Evolutionary conservation across 2,797 vertebrate genomes (phyloP), one percentile per base, ranked within the genome.

Genomic region (Triplophysa yarkandensis): DNA sequence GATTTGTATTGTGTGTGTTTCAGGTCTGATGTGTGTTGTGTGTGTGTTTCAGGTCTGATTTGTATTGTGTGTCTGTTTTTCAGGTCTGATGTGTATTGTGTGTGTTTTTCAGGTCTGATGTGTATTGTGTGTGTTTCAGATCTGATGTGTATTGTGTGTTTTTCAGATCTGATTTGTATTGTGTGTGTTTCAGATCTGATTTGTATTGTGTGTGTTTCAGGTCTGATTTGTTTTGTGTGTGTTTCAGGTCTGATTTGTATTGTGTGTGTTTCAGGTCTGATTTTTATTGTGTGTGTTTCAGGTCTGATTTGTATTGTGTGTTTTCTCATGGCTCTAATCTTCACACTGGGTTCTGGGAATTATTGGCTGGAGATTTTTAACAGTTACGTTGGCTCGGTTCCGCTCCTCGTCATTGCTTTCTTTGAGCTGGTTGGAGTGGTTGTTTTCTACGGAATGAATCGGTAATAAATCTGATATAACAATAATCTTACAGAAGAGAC

Each of bases 361-460:
- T 98, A 98, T 85, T 98, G 96, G 96, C 88, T 98, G 43, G 94
- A 96, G 84, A 84, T 96, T 75, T 97, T 98, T 19, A 96, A 96
- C 80, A 85, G 67, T 80, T 94, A 93, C 0, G 93, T 90, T 4
- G 92, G 86, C 14, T 94, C 95, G 0, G 27, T 96, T 6, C 94
- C 94, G 76, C 89, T 98, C 48, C 86, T 98, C 57, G 55, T 95
- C 78, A 83, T 98, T 0, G 93, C 94, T n/a, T 92, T 95, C 79
- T 92, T 93, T 55, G 95, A 98, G 85, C 81, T 95, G 16, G 39
- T 87, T 0, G 90, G 78, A 4, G 89, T 97, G 13, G 57, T 77
- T 0, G 93, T 93, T 0, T 4, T 95, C 63, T 92, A 92, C 0
- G 95, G 96, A 54, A 90, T 95, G 77, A 88, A 90, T 77, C 93